A percentile compares a stretch with the other conserved stretches of the same genome.
These are phyloP conservation scores for Eonycteris spelaea DNA, from an alignment of 2,113 vertebrate species.

Conservation along the genomic window DNA sequence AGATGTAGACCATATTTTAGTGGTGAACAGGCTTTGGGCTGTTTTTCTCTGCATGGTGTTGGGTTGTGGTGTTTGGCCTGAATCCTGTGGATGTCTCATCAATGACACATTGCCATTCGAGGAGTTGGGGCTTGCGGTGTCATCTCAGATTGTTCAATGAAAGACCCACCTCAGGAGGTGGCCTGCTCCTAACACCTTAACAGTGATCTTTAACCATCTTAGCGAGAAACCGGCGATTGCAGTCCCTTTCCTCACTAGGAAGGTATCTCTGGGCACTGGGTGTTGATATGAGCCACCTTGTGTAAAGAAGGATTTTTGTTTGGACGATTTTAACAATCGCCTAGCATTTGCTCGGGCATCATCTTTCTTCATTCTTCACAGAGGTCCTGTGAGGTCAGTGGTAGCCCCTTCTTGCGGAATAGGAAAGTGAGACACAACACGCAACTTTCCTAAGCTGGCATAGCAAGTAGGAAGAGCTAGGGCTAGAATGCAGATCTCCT, in stretches of 20 bases:
- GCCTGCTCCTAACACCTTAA: background rate
- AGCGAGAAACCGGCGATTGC: background rate
- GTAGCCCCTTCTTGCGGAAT: background rate
- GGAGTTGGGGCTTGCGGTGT: background rate
- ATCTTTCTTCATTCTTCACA: background rate
- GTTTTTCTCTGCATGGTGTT: background rate
- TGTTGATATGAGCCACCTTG: background rate
- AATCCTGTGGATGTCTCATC: slow-evolving; percentile 26
- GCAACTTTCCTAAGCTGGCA: background rate
- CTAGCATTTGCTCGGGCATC: background rate
- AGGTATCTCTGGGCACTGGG: background rate
- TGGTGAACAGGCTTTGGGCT: background rate
- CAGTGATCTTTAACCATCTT: background rate
- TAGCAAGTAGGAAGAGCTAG: background rate
- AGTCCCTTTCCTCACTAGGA: background rate
- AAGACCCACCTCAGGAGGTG: background rate
- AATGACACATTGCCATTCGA: background rate
- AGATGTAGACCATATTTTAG: background rate
- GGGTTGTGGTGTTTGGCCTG: background rate
- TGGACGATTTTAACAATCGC: background rate
- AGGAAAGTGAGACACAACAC: background rate
- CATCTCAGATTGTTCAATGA: background rate
- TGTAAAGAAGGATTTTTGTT: background rate
- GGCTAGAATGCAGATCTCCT: background rate
- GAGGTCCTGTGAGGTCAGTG: background rate